Base-by-base conservation (phyloP, 2,113 vertebrate species). In the Saccopteryx leptura region DNA sequence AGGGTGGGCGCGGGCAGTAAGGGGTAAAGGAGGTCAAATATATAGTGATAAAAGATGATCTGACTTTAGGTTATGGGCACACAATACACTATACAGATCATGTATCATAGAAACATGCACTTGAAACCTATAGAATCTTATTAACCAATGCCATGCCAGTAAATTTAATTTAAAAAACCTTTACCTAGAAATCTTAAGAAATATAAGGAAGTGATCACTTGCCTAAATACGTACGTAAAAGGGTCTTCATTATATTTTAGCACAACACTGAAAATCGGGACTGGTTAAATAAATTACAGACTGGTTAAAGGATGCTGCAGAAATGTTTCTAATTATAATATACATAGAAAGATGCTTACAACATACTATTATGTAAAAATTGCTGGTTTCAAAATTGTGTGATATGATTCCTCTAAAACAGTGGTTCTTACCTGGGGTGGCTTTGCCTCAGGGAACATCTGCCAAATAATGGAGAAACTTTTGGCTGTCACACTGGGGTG, bases 191-290 rank as follows among this genome's bases (percentile, higher is more conserved):
- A 50, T 81, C 46, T 48, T 90, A 68, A 63, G 50, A 80, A 89
- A 93, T 91, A 21, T 7, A 79, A 74, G 69, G 78, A 95, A 80
- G 79, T 74, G 60, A 79, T 48, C 63, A 33, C 31, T 21, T 95
- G n/a, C 6, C 13, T 14, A 74, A 69, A 85, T 69, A 69, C 3
- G 2, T 3, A 39, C 9, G 0, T 68, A 33, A 3, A 89, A 26
- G n/a, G 28, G 75, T 72, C 21, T 52, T 83, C 39, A 71, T 28
- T 15, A 9, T 56, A 33, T 94, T 84, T 50, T 80, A 68, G 72
- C 2, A 48, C 39, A 74, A 56, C 15, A 26, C 4, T 83, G 24
- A 54, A 68, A 83, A 78, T 31, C 76, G 88, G 21, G n/a, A 76
- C 61, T 76, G 84, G n/a, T 69, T 92, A 80, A 74, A 33, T 61